Conservation (phyloP, 2,113 vertebrate species). For the Myanophis thanlyinensis region DNA sequence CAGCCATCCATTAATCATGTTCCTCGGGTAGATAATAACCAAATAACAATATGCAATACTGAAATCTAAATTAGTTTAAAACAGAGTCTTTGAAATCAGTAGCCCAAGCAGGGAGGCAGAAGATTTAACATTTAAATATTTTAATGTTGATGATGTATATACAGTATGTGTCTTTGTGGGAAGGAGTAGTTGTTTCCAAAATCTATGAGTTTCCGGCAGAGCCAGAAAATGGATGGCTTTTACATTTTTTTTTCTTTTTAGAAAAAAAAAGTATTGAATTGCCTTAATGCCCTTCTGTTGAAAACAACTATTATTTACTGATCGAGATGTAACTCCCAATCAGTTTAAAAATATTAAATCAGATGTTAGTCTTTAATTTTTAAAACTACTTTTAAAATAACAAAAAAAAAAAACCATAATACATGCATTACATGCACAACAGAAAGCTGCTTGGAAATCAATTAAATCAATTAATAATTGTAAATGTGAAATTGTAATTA, state of each 20-base stretch:
- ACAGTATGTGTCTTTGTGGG: background rate
- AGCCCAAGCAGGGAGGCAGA: background rate
- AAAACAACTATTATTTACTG: too few species aligned
- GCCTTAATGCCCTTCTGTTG: background rate
- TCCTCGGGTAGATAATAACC: background rate
- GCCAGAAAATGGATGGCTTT: background rate
- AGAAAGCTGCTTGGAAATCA: background rate
- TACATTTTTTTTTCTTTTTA: background rate
- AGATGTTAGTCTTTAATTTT: background rate
- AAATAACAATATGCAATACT: background rate
- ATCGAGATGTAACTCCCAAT: background rate
- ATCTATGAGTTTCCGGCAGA: background rate
- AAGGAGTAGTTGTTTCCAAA: background rate
- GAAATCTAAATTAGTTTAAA: background rate
- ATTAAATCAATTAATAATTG: too few species aligned
- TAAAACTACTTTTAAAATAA: background rate
- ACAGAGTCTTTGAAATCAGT: background rate
- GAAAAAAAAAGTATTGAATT: background rate
- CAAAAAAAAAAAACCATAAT: background rate
- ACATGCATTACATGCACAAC: background rate
- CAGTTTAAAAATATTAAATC: background rate
- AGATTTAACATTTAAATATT: background rate
- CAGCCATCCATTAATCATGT: background rate
- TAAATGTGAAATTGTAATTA: too few species aligned
- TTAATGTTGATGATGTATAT: background rate